Evolutionary conservation across 2,797 vertebrate genomes (phyloP).

Genomic region (Knipowitschia caucasica): DNA sequence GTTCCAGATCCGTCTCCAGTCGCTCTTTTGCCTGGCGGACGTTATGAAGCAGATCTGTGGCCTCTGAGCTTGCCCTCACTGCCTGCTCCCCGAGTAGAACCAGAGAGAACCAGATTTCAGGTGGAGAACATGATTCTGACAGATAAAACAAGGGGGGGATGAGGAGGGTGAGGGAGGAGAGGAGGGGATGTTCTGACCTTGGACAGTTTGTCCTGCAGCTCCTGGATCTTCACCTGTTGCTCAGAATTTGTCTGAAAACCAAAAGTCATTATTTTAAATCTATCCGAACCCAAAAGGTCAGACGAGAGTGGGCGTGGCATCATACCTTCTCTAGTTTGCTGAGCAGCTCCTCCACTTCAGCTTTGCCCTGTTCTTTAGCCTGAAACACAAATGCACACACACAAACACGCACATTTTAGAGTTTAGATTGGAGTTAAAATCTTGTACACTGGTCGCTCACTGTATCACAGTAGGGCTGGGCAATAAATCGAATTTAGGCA

Average conservation of each 20-base stretch:
- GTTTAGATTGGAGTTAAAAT: too few species aligned
- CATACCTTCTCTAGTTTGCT: slow-evolving; percentile 93
- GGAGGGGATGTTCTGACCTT: slow-evolving; percentile 76
- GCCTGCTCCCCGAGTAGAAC: slow-evolving; percentile 62
- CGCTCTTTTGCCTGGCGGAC: slow-evolving; percentile 94
- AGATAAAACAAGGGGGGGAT: too few species aligned
- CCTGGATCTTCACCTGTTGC: slow-evolving; percentile 93
- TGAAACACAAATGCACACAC: slow-evolving; percentile 54
- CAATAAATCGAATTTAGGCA: too few species aligned
- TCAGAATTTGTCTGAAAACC: slow-evolving; percentile 92
- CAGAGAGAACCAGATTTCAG: slow-evolving; percentile 11
- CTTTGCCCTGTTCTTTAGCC: slow-evolving; percentile 97
- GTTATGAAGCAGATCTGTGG: slow-evolving; percentile 94
- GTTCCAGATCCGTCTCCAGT: slow-evolving; percentile 89
- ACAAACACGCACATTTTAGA: too few species aligned
- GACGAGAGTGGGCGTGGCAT: neutral
- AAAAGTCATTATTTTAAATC: too few species aligned
- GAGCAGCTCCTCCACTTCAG: slow-evolving; percentile 92
- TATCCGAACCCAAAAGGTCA: too few species aligned
- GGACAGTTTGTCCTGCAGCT: slow-evolving; percentile 93
- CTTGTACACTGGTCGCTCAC: too few species aligned
- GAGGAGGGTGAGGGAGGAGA: neutral
- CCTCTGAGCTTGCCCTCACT: slow-evolving; percentile 82
- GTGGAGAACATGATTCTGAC: too few species aligned
- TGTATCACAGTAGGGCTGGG: too few species aligned